A percentile compares a stretch with the other conserved stretches of the same genome.
phyloP scores from a whole-genome alignment of 2,888 invertebrate genomes.

The Caprella mutica region DNA sequence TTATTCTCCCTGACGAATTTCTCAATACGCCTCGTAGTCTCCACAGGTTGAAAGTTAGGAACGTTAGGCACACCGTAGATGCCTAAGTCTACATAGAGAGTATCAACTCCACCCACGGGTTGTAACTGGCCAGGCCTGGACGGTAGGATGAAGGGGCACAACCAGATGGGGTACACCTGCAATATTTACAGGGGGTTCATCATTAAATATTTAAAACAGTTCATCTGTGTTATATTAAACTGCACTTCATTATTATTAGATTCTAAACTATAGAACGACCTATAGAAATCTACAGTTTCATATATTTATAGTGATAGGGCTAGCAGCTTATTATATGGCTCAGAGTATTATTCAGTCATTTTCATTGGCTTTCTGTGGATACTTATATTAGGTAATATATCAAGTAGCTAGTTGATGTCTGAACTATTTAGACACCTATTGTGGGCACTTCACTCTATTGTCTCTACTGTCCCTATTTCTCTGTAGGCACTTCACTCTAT shows the following conservation, averaged over 20 bases:
- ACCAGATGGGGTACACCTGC: conserved; percentile 68
- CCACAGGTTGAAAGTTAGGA: conserved; percentile 49
- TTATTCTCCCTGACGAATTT: conserved; percentile 54
- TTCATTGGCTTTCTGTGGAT: too few species aligned
- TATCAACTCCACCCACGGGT: conserved; percentile 44
- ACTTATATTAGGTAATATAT: too few species aligned
- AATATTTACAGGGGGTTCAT: conserved; percentile 31
- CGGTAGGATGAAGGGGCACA: conserved; percentile 64
- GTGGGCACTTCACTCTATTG: too few species aligned
- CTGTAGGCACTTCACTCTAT: too few species aligned
- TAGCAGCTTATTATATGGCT: too few species aligned
- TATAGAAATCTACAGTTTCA: too few species aligned
- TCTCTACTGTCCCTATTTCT: too few species aligned
- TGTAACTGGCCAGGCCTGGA: conserved; percentile 60
- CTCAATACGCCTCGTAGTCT: conserved; percentile 58
- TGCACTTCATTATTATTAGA: neutral
- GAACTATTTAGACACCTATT: too few species aligned
- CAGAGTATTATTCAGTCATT: too few species aligned
- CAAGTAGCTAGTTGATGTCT: too few species aligned
- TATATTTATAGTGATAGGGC: too few species aligned
- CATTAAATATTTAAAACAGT: neutral
- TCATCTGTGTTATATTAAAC: neutral
- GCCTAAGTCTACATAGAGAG: conserved; percentile 69
- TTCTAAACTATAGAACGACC: too few species aligned
- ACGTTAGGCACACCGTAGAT: conserved; percentile 64